Base-by-base conservation (phyloP, 2,113 vertebrate species). In the Hippocampus barbouri region DNA sequence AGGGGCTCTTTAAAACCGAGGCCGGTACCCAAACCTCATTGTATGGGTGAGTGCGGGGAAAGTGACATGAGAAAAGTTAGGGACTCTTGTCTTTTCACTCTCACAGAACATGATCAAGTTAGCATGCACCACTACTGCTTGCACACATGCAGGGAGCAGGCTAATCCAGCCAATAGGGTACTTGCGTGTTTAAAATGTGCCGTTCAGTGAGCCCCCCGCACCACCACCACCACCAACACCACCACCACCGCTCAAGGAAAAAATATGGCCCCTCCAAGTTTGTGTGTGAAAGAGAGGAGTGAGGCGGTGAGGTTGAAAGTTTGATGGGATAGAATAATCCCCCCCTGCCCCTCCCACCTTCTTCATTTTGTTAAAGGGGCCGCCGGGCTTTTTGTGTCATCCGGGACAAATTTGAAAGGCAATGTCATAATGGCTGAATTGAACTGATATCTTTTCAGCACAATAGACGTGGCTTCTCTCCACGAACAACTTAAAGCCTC, bases 31-130 rank as follows among this genome's bases (percentile, higher is more conserved):
- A 66, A 93, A 92, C 93, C 85, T 91, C 92, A 92, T 89, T 87
- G 92, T 54, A 41, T 69, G 51, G 20, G 30, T 30, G 18, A 34
- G 25, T 27, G 47, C 8, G 49, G 27, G 20, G 92, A 88, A 81
- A 95, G 93, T 96, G 96, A 98, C 95, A 96, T 97, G 96, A 99
- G 95, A 97, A 98, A 98, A 97, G 95, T 98, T 97, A 95, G 91
- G 81, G 93, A 96, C 94, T 95, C 94, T 96, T 96, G 94, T 96
- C 94, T 94, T 95, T 71, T 76, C 77, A 38, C 82, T 93, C 94
- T 95, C 94, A 94, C 93, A 93, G 93, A 96, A 95, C 95, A 94
- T 95, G 94, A 98, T 97, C 95, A 95, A 95, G 95, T 97, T 97
- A 95, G 95, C 94, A 94, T 97, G 94, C 94, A 95, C 93, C 95